These are phyloP conservation scores for Polia nebulosa DNA, from an alignment of 2,888 invertebrate genomes.

Conservation along the genomic window DNA sequence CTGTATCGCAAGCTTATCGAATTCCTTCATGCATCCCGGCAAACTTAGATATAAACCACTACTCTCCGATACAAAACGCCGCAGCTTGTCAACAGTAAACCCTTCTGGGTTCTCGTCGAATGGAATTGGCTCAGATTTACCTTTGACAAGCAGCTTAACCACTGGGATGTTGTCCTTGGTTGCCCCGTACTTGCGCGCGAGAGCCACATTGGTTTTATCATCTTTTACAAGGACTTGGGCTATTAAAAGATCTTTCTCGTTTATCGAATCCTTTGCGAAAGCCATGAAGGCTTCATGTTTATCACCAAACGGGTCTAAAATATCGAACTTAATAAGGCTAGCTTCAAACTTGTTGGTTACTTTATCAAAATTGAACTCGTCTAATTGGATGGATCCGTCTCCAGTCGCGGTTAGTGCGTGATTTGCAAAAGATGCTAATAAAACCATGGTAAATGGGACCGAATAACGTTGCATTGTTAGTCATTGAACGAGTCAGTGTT, in stretches of 20 bases:
- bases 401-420: conserved; percentile 91
- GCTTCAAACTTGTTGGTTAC: conserved; percentile 95
- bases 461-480: conserved; percentile 72
- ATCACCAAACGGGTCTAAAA: conserved; percentile 98
- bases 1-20: conserved; percentile 94
- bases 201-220: conserved; percentile 96
- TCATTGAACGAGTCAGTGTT: conserved; percentile 26
- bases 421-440: conserved; percentile 72
- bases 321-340: conserved; percentile 97
- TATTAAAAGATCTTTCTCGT: conserved; percentile 94
- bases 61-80: conserved; percentile 92
- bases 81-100: conserved; percentile 92
- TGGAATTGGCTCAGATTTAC: conserved; percentile 91
- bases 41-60: conserved; percentile 96
- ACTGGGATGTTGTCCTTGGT: conserved; percentile 95
- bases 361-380: conserved; percentile 95
- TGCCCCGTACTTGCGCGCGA: conserved; percentile 94
- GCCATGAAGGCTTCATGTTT: conserved; percentile 97
- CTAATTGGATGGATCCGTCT: conserved; percentile 95
- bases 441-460: conserved; percentile 71
- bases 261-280: conserved; percentile 94
- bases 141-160: conserved; percentile 93
- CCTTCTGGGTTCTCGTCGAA: conserved; percentile 87
- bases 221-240: conserved; percentile 98
- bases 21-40: conserved; percentile 96